Evolutionary conservation across 2,113 vertebrate genomes (phyloP), one percentile per base, ranked within the genome.

Genomic region (Zosterops lateralis): DNA sequence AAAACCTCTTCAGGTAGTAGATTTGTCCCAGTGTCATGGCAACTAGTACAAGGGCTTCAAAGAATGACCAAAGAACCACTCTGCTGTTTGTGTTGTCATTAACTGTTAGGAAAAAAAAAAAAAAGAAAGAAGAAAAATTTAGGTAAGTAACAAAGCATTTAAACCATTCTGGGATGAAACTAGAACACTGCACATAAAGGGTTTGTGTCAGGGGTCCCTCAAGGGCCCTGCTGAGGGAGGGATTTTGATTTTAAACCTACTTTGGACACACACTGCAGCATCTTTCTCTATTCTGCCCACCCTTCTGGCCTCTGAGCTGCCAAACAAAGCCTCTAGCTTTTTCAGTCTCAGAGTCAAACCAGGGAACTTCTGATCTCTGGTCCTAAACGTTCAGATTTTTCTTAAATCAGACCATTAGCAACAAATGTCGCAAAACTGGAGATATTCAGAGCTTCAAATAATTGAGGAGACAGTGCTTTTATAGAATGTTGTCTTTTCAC

Each of bases 81-180:
- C 99, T 98, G 98, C 99, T 99, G 98, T 99, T 99, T 92, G 99
- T 99, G 98, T 99, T 99, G 98, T 99, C 99, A 25, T 99, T 99
- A 96, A 99, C 99, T 99, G 97, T 96, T 17, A 80, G 84, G 19
- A 7, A 34, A 32, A 95, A 76, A 75, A 26, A 76, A 13, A 84
- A 68, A 64, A 14, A 31, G 38, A 38, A 38, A 38, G 38, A 38
- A 38, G 38, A 91, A 75, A 40, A 62, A 15, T 36, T 36, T 36
- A 68, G 6, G 18, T 95, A n/a, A 87, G 48, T 45, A 62, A 83
- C 32, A 50, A 74, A 85, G 78, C 28, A 67, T 78, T 95, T 19
- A 16, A 79, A 82, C 12, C 8, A 17, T 6, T n/a, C 2, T 65
- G 65, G 62, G 28, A 15, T 0, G 47, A 18, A 62, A n/a, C 3